A percentile compares a stretch with the other conserved stretches of the same genome.
These are phyloP conservation scores for Leptobrachium leishanense DNA, from an alignment of 2,113 vertebrate genomes.

Conservation along the genomic window DNA sequence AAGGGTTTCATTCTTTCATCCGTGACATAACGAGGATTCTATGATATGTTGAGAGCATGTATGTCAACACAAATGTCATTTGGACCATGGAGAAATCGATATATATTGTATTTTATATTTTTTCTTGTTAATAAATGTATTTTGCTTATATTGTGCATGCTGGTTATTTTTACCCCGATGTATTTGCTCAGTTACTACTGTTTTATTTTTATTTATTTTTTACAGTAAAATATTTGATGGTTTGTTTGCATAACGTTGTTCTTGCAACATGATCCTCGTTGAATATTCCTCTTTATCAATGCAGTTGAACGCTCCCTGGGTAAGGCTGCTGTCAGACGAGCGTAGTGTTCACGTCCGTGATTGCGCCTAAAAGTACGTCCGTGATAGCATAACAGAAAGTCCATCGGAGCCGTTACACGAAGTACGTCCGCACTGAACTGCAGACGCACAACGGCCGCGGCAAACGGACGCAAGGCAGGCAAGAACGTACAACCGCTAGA, in stretches of 20 bases:
- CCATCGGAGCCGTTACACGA: too few relatives aligned
- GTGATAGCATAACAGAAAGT: too few relatives aligned
- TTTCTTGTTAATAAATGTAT: constrained; percentile 6
- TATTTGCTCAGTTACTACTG: background rate
- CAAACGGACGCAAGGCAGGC: too few relatives aligned
- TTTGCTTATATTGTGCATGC: background rate
- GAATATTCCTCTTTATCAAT: background rate
- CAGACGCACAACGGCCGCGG: too few relatives aligned
- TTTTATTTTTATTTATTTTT: background rate
- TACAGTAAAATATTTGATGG: background rate
- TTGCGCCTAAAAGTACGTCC: too few relatives aligned
- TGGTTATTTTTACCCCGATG: background rate
- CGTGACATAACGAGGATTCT: background rate
- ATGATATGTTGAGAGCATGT: background rate
- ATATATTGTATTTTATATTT: constrained; percentile 1
- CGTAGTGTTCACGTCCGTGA: too few relatives aligned
- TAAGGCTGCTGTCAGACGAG: too few relatives aligned
- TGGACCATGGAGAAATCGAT: background rate
- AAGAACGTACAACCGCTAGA: too few relatives aligned
- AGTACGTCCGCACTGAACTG: too few relatives aligned
- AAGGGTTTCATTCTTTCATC: too few relatives aligned
- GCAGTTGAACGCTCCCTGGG: too few relatives aligned
- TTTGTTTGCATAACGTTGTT: background rate
- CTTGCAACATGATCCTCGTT: background rate
- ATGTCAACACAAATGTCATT: background rate